Conservation (phyloP, 2,888 invertebrate species). For the Prenolepis imparis region DNA sequence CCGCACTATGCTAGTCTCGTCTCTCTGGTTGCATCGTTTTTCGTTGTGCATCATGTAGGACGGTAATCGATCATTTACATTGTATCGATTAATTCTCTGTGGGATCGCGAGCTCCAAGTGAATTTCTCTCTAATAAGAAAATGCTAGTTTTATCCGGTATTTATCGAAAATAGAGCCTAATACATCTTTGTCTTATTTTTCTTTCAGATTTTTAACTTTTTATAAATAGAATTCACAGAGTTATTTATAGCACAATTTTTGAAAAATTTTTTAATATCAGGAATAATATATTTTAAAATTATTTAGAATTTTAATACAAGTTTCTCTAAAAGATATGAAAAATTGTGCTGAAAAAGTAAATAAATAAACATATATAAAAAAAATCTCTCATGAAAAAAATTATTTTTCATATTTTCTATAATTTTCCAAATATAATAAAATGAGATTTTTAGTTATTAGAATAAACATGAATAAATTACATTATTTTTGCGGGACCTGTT, state of each 20-base stretch:
- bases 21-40: conserved; percentile 12
- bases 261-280: neutral
- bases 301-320: neutral
- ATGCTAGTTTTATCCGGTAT: neutral
- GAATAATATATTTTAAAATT: neutral
- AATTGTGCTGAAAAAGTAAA: neutral
- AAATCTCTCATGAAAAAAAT: neutral
- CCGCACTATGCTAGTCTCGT: neutral
- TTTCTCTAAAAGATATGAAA: neutral
- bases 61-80: conserved; percentile 48
- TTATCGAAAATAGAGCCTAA: conserved; percentile 15
- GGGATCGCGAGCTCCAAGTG: neutral
- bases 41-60: conserved; percentile 20
- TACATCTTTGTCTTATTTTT: neutral
- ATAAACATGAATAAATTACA: neutral
- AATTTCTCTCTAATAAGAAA: neutral
- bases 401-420: neutral
- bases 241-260: neutral
- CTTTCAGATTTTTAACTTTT: neutral
- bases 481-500: neutral
- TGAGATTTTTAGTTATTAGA: neutral
- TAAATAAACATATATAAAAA: neutral
- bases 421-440: neutral
- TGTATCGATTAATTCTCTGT: conserved; percentile 22
- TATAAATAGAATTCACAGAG: neutral